These are phyloP conservation scores for Corvus moneduloides DNA, from an alignment of 2,113 vertebrate genomes.

Conservation along the genomic window DNA sequence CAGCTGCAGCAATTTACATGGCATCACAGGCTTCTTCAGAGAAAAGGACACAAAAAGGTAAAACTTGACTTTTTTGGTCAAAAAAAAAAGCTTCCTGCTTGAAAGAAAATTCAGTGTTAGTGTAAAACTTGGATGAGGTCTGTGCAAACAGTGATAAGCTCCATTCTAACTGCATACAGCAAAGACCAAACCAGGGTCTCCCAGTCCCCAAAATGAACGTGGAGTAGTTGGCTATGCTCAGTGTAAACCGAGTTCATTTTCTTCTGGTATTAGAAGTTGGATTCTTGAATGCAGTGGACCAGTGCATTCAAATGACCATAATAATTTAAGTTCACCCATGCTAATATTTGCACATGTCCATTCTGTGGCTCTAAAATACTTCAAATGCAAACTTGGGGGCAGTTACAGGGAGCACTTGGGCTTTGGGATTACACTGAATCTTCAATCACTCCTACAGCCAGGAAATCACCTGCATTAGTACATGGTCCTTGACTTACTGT, in stretches of 20 bases:
- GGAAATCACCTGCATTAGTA: neutral
- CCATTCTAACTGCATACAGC: neutral
- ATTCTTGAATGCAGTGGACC: neutral
- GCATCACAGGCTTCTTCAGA: conserved; percentile 97
- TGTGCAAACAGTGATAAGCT: neutral
- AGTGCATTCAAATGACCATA: neutral
- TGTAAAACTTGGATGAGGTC: neutral
- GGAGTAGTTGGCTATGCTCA: neutral
- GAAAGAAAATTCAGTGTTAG: neutral
- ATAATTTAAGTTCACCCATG: neutral
- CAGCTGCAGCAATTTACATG: conserved; percentile 98
- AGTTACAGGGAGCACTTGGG: neutral
- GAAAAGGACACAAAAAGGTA: conserved; percentile 98
- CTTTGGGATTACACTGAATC: neutral
- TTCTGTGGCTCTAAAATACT: neutral
- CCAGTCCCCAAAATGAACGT: neutral
- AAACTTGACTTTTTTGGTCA: neutral
- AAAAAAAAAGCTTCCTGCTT: neutral
- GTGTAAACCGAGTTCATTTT: neutral
- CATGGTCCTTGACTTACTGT: neutral
- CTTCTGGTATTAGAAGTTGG: neutral
- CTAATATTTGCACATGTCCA: neutral
- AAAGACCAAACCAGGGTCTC: neutral
- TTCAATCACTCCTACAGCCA: neutral
- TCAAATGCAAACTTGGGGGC: neutral